Conservation (phyloP, 2,113 vertebrate species). For the Trichechus manatus region DNA sequence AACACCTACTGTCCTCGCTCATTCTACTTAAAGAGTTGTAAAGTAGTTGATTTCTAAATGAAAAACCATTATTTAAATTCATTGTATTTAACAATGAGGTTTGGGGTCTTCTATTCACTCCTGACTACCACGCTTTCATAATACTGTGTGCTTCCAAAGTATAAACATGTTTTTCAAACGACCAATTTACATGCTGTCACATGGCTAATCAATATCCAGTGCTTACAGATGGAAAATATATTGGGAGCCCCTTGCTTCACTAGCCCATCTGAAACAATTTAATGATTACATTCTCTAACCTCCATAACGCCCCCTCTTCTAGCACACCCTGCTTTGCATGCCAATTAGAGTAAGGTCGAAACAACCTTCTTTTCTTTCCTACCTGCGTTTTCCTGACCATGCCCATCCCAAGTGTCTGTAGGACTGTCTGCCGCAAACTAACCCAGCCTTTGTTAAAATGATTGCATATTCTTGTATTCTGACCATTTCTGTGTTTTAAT, state of each 20-base stretch:
- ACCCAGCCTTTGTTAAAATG: conserved; percentile 84
- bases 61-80: neutral
- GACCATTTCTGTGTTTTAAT: conserved; percentile 88
- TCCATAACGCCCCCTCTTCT: conserved; percentile 66
- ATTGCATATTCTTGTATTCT: conserved; percentile 86
- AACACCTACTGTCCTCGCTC: neutral
- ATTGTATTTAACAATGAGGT: neutral
- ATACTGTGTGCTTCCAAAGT: neutral
- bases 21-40: neutral
- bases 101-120: neutral
- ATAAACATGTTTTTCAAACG: neutral
- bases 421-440: conserved; percentile 85
- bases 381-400: conserved; percentile 83
- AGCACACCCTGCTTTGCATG: conserved; percentile 70
- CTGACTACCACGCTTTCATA: neutral
- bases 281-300: conserved; percentile 70
- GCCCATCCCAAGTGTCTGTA: conserved; percentile 84
- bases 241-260: conserved; percentile 72
- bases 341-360: conserved; percentile 65
- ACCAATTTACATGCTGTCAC: neutral
- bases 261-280: conserved; percentile 59
- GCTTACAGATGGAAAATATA: conserved; percentile 63
- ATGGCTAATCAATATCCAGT: conserved; percentile 58
- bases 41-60: neutral
- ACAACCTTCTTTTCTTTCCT: conserved; percentile 59